These are phyloP conservation scores for Archilochus colubris DNA, from an alignment of 2,113 vertebrate species.

Conservation along the genomic window DNA sequence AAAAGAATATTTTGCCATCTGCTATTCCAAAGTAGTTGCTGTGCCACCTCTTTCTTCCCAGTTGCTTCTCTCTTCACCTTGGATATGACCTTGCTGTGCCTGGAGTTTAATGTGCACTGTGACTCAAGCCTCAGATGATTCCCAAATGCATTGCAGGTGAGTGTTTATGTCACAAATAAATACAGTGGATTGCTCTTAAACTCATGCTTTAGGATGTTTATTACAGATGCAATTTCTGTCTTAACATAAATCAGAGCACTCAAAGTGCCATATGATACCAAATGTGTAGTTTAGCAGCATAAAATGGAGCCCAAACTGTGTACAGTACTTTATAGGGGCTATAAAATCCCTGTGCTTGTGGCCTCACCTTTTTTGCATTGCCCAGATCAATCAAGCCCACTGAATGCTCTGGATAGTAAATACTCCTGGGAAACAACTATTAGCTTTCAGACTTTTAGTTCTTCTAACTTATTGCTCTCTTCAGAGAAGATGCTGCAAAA, in stretches of 20 bases:
- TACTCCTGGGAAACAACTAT: slow-evolving; percentile 2
- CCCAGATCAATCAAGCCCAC: slow-evolving; percentile 54
- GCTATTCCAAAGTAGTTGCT: slow-evolving; percentile 34
- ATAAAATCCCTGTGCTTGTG: slow-evolving; percentile 66
- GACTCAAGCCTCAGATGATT: slow-evolving; percentile 49
- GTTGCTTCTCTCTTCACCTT: slow-evolving; percentile 57
- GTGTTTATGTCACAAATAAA: slow-evolving; percentile 77
- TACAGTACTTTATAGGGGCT: slow-evolving; percentile 63
- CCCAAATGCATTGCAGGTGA: slow-evolving; percentile 63
- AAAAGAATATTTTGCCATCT: slow-evolving; percentile 18
- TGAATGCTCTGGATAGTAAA: slow-evolving; percentile 28
- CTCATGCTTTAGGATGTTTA: slow-evolving; percentile 63
- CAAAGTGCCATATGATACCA: slow-evolving; percentile 74
- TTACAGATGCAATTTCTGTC: slow-evolving; percentile 69
- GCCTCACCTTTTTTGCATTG: slow-evolving; percentile 48
- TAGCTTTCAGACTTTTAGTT: slow-evolving; percentile 31
- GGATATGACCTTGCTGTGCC: slow-evolving; percentile 69
- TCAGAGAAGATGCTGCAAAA: background rate
- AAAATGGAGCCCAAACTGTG: slow-evolving; percentile 67
- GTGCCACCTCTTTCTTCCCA: slow-evolving; percentile 39
- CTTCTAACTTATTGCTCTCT: background rate
- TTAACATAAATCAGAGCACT: slow-evolving; percentile 73
- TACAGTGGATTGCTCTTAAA: slow-evolving; percentile 69
- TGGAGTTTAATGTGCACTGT: slow-evolving; percentile 54
- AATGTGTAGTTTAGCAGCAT: slow-evolving; percentile 67